Percentiles rank a stretch among this genome's conserved stretches.
Evolutionary conservation across 2,113 vertebrate genomes (phyloP).

Genomic region (Turnix velox): DNA sequence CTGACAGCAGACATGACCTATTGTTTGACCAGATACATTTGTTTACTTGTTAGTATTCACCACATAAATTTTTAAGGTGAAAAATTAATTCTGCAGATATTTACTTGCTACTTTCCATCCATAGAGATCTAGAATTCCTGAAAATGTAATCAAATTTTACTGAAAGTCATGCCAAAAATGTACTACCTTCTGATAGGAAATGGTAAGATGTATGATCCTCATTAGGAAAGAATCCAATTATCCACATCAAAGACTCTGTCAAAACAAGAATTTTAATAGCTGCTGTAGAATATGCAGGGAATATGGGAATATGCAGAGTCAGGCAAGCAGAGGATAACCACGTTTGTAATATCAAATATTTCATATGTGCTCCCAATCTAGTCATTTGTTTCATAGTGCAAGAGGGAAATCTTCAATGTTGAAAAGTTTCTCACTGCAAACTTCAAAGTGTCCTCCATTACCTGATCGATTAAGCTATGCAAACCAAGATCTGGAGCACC

Average conservation of each 20-base stretch:
- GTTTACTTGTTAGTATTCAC: neutral
- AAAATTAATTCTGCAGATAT: neutral
- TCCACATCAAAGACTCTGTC: conserved; percentile 11
- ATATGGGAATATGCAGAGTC: neutral
- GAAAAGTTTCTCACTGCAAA: neutral
- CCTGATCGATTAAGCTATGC: neutral
- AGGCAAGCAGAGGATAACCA: neutral
- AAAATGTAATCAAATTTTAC: neutral
- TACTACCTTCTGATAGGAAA: neutral
- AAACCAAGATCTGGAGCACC: conserved; percentile 10
- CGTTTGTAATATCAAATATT: neutral
- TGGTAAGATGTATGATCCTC: neutral
- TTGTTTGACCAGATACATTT: neutral
- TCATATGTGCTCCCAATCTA: neutral
- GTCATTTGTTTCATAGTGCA: neutral
- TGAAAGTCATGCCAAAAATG: neutral
- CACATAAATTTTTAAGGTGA: neutral
- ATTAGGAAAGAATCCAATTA: conserved; percentile 35
- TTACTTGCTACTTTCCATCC: neutral
- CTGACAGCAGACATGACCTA: neutral
- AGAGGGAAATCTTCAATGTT: neutral
- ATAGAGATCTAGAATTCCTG: neutral
- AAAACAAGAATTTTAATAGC: conserved; percentile 27
- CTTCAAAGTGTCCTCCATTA: neutral
- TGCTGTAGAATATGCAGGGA: neutral